These are phyloP conservation scores for Holotrichia oblita DNA, from an alignment of 1,140 invertebrate genomes.

Conservation along the genomic window DNA sequence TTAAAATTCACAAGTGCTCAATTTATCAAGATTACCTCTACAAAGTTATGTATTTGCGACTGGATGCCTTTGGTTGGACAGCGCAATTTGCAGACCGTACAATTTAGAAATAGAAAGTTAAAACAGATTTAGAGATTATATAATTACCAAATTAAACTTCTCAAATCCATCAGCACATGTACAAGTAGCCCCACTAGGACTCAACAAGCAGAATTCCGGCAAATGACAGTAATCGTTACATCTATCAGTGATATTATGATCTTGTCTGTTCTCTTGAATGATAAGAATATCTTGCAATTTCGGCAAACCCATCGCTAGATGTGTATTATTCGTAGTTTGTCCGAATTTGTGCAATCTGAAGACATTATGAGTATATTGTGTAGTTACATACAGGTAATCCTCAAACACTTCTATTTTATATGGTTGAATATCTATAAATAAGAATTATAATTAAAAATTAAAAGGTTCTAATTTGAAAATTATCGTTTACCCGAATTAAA, in stretches of 20 bases:
- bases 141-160: constrained; percentile 56
- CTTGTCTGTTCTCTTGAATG: constrained; percentile 73
- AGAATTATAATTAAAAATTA: background rate
- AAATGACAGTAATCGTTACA: constrained; percentile 66
- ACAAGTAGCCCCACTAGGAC: constrained; percentile 65
- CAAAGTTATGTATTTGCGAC: no score
- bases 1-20: no score
- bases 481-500: constrained; percentile 62
- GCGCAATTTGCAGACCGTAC: no score
- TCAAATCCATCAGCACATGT: constrained; percentile 71
- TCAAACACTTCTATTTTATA: constrained; percentile 80
- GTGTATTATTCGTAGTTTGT: constrained; percentile 64
- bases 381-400: constrained; percentile 74
- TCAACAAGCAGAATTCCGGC: constrained; percentile 68
- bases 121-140: no score
- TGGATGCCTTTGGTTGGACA: no score
- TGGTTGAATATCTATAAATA: constrained; percentile 65
- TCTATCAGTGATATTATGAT: constrained; percentile 62
- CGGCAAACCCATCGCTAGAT: constrained; percentile 66
- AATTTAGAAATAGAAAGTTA: no score
- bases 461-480: background rate
- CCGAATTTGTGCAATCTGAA: constrained; percentile 79
- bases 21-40: no score
- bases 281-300: constrained; percentile 73
- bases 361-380: constrained; percentile 71